Evolutionary conservation across 2,113 vertebrate species (phyloP), one percentile per base, ranked within the genome.

Genomic region (Eidolon helvum): DNA sequence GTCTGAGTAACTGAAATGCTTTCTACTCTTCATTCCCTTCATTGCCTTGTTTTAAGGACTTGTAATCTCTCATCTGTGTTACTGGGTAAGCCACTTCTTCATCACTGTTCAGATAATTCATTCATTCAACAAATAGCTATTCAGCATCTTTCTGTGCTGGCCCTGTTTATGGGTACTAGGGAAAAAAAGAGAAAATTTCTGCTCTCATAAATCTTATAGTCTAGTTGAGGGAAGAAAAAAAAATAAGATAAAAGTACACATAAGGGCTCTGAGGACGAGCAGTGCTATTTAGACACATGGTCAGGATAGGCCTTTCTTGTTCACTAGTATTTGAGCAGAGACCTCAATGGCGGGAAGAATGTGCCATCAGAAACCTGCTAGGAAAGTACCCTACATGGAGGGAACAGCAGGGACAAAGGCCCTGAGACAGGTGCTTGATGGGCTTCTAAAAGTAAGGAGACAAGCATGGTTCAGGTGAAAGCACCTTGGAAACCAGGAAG

Each of bases 401-500:
- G 16, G n/a, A 43, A n/a, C 0, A 24, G 10, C 18, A 28, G 38
- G 12, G 26, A 12, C 1, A 26, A 53, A 84, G 40, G 0, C 16
- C 40, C 22, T 45, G 30, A 45, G 19, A 24, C 4, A 22, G 14
- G 55, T 3, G 35, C n/a, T 43, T 82, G 40, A 48, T n/a, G 57
- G 19, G 7, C 21, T 83, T 83, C n/a, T 19, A 19, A 38, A 57
- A 86, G 2, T 16, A 72, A 43, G 43, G 30, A 71, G 18, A 12
- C 7, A 50, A 79, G 53, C 0, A 2, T 35, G 78, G 33, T 75
- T 55, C 12, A 10, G 30, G 26, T 35, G 28, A 3, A 65, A 14
- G 0, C 4, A 10, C 3, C n/a, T 5, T n/a, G 55, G 15, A 18
- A 0, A 5, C 3, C 28, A 28, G 11, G 43, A 16, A n/a, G 33